Conservation (phyloP, 2,888 invertebrate genomes). For the Amiota mariae region DNA sequence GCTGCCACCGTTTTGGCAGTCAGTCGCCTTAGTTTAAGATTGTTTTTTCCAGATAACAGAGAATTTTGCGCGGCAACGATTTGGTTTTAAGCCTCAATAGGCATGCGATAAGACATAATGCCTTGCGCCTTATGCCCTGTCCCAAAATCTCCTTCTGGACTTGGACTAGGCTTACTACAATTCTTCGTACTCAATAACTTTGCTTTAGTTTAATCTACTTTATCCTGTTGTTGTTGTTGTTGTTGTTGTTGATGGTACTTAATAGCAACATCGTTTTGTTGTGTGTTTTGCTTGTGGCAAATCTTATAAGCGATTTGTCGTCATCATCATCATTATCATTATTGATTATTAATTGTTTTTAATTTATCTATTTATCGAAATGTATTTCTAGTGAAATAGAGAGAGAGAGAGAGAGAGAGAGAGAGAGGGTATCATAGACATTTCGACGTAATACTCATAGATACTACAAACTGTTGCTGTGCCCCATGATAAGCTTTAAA, state of each 20-base stretch:
- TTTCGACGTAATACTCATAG: too few species aligned
- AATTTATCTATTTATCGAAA: slow-evolving; percentile 28
- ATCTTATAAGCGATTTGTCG: not conserved
- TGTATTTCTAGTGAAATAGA: not conserved
- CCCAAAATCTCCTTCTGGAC: too few species aligned
- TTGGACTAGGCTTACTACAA: too few species aligned
- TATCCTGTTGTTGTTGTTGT: slow-evolving; percentile 9
- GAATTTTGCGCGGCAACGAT: slow-evolving; percentile 59
- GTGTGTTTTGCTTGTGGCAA: not conserved
- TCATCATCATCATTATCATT: slow-evolving; percentile 2
- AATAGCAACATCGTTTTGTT: not conserved
- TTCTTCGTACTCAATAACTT: too few species aligned
- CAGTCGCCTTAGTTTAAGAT: not conserved
- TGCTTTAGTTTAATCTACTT: not conserved
- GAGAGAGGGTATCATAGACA: too few species aligned
- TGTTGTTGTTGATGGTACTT: not conserved
- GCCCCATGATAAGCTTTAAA: not conserved
- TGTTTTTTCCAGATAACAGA: not conserved
- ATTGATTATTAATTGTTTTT: slow-evolving; percentile 39
- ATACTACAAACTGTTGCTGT: slow-evolving; percentile 13
- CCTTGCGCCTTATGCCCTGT: slow-evolving; percentile 13
- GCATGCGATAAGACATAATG: slow-evolving; percentile 67
- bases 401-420: not conserved
- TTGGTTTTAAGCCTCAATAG: slow-evolving; percentile 68
- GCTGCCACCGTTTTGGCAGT: not conserved